Evolutionary conservation across 2,888 invertebrate species (phyloP).

Genomic region (Oscheius sp.): DNA sequence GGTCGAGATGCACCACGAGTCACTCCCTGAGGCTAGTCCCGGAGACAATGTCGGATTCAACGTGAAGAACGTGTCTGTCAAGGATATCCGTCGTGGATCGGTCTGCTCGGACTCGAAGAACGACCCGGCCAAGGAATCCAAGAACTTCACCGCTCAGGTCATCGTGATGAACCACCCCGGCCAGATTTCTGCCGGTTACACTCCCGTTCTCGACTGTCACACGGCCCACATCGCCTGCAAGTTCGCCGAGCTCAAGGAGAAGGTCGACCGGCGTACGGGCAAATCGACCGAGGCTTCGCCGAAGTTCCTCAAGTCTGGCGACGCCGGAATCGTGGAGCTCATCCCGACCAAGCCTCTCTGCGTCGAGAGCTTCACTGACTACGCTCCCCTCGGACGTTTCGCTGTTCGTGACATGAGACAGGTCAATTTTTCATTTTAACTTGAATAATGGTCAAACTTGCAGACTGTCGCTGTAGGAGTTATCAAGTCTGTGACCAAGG

Average conservation of each 20-base stretch:
- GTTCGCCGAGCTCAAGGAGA: constrained; percentile 97
- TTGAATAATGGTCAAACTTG: too few relatives aligned
- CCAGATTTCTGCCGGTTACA: constrained; percentile 97
- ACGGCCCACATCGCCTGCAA: constrained; percentile 99
- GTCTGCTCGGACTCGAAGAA: constrained; percentile 97
- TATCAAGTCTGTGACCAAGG: constrained; percentile 83
- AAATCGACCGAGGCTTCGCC: constrained; percentile 77
- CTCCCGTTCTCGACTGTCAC: constrained; percentile 99
- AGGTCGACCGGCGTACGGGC: constrained; percentile 95
- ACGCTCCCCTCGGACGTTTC: constrained; percentile 94
- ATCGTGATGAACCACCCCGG: constrained; percentile 83
- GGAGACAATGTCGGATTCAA: constrained; percentile 98
- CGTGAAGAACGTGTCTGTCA: constrained; percentile 99
- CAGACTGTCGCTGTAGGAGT: constrained; percentile 84
- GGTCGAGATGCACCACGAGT: constrained; percentile 99
- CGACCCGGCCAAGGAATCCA: constrained; percentile 92
- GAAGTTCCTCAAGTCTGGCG: constrained; percentile 90
- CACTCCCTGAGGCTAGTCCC: constrained; percentile 83
- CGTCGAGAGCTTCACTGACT: constrained; percentile 97
- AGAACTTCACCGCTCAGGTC: constrained; percentile 90
- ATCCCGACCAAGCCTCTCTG: constrained; percentile 96
- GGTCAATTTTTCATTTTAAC: too few relatives aligned
- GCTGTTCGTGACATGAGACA: constrained; percentile 97
- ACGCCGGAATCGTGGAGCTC: constrained; percentile 93
- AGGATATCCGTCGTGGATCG: constrained; percentile 98